Evolutionary conservation across 2,888 invertebrate genomes (phyloP).

Genomic region (Lissocephala sabroskyi): DNA sequence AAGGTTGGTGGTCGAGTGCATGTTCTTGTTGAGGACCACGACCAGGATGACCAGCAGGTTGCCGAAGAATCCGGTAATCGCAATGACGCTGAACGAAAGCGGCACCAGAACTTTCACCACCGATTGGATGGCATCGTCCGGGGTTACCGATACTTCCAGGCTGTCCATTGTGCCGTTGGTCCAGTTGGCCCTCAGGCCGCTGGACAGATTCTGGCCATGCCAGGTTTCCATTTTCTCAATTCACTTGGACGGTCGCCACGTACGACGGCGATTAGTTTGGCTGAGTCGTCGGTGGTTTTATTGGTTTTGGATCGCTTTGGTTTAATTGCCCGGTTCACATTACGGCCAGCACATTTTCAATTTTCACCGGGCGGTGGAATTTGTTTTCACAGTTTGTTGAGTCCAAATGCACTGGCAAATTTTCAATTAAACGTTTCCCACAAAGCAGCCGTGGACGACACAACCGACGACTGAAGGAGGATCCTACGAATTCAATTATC

Average conservation of each 20-base stretch:
- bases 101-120: conserved; percentile 78
- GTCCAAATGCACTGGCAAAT: conserved; percentile 36
- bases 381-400: conserved; percentile 40
- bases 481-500: conserved; percentile 38
- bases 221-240: not conserved
- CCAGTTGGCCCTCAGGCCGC: not conserved
- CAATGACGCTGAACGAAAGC: conserved; percentile 87
- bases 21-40: conserved; percentile 88
- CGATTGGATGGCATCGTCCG: conserved; percentile 29
- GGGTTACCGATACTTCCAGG: conserved; percentile 9
- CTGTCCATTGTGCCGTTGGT: too few relatives aligned
- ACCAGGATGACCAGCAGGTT: conserved; percentile 91
- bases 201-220: not conserved
- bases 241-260: not conserved
- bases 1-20: conserved; percentile 95
- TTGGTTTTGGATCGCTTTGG: conserved; percentile 9
- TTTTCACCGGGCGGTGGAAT: conserved; percentile 2
- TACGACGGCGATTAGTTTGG: not conserved
- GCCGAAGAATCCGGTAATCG: conserved; percentile 87
- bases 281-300: not conserved
- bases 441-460: conserved; percentile 24
- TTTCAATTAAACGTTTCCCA: conserved; percentile 45
- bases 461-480: not conserved
- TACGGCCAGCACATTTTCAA: conserved; percentile 3
- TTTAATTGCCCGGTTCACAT: conserved; percentile 12